phyloP scores from a whole-genome alignment of 92 coral and sea anemone genomes.

The Palythoa grandiflora region DNA sequence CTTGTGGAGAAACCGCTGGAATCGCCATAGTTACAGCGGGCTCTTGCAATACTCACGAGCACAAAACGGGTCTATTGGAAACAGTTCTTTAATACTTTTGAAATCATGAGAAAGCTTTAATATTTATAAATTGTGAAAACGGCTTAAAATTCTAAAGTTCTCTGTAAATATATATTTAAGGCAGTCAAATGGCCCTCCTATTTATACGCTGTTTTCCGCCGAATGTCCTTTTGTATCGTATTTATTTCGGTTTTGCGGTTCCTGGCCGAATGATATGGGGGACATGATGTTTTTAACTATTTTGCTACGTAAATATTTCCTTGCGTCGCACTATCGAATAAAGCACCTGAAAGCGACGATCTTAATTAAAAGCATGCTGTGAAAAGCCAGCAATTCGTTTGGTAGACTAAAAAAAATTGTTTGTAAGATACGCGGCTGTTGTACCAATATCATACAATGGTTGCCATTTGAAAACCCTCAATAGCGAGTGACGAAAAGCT shows the following conservation, averaged over 20 bases:
- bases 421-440: no score
- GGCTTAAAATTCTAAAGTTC: not conserved
- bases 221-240: not conserved
- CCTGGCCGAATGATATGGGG: not conserved
- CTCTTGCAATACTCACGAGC: constrained; percentile 18
- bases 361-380: not conserved
- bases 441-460: no score
- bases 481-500: no score
- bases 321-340: not conserved
- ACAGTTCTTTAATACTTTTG: constrained; percentile 11
- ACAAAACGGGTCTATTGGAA: constrained; percentile 24
- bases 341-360: not conserved
- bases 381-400: no score
- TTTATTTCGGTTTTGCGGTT: not conserved
- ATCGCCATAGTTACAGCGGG: constrained; percentile 26
- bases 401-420: no score
- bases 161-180: not conserved
- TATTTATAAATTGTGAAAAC: not conserved
- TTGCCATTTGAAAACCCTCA: no score
- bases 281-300: not conserved
- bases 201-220: not conserved
- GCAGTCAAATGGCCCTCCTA: not conserved
- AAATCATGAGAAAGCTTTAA: not conserved
- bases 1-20: constrained; percentile 45
- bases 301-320: not conserved